Conservation (phyloP, 2,888 invertebrate genomes). For the Crepidodera aurea region DNA sequence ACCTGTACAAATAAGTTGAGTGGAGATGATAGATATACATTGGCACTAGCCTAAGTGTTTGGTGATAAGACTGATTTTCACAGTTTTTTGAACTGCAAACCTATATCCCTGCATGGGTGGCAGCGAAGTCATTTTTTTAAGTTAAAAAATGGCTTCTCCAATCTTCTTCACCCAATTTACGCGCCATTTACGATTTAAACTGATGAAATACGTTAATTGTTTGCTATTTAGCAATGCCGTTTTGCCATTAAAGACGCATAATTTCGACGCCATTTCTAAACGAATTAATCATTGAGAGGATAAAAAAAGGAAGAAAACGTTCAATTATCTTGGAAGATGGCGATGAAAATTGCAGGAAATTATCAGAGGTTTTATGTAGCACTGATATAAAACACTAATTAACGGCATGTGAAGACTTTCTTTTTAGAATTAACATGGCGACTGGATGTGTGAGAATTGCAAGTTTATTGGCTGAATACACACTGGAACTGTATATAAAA, state of each 20-base stretch:
- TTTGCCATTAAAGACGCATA: neutral
- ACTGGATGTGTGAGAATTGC: neutral
- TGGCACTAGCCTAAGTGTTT: no score
- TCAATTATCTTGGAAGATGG: slow-evolving; percentile 10
- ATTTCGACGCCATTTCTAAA: neutral
- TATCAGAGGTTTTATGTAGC: slow-evolving; percentile 10
- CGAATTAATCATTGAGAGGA: slow-evolving; percentile 1
- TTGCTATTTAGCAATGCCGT: neutral
- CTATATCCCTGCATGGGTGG: no score
- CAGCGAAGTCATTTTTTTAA: no score
- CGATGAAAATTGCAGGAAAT: slow-evolving; percentile 21
- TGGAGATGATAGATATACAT: no score
- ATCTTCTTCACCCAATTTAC: no score
- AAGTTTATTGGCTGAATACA: no score
- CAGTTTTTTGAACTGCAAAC: no score
- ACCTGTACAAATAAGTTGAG: no score
- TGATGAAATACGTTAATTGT: neutral
- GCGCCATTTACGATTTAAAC: no score
- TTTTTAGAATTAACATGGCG: neutral
- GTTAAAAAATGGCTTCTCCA: no score
- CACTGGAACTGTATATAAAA: no score
- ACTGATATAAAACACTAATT: slow-evolving; percentile 17
- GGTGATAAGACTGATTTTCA: no score
- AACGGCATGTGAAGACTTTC: neutral
- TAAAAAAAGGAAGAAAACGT: neutral